Evolutionary conservation across 2,113 vertebrate genomes (phyloP), one percentile per base, ranked within the genome.

Genomic region (Halichoeres trimaculatus): DNA sequence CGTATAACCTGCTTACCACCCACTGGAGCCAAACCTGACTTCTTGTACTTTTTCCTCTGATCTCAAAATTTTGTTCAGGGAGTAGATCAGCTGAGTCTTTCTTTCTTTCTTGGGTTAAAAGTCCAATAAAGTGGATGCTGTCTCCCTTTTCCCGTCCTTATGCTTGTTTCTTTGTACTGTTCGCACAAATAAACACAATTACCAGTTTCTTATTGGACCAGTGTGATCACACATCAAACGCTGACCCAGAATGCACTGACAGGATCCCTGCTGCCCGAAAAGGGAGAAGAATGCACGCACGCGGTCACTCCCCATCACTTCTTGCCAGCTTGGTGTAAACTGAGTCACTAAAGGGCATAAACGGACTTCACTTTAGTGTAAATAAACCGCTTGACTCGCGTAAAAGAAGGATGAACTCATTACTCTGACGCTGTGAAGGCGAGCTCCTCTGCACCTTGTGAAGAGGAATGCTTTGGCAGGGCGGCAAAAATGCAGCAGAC

Each of bases 251-350:
- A 50, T 26, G 34, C 75, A 43, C 55, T 38, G 55, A 79, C 70
- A 66, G 38, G 52, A 78, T 81, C 85, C 80, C 57, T 83, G 76
- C 84, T 89, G 91, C 93, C 92, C 54, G 70, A 93, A 93, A 94
- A 93, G 90, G 92, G 61, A 92, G 81, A 94, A 93, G 89, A 93
- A 93, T 93, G 89, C 87, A 40, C 54, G 26, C 35, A 48, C 54
- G 30, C 35, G 52, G 71, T 86, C 74, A 65, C 76, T 88, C 81
- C 69, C 56, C 74, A 68, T 82, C 81, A 52, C 71, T 52, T 56
- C 80, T 76, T n/a, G 26, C 65, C 20, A 56, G 40, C 79, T 73
- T 79, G 84, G 58, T 88, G 80, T 93, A 94, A 94, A 92, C 92
- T 0, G 16, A 88, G 79, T 73, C 66, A 57, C 82, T 4, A 53